Evolutionary conservation across 2,113 vertebrate species (phyloP), one percentile per base, ranked within the genome.

Genomic region (Sebastes schlegelii): DNA sequence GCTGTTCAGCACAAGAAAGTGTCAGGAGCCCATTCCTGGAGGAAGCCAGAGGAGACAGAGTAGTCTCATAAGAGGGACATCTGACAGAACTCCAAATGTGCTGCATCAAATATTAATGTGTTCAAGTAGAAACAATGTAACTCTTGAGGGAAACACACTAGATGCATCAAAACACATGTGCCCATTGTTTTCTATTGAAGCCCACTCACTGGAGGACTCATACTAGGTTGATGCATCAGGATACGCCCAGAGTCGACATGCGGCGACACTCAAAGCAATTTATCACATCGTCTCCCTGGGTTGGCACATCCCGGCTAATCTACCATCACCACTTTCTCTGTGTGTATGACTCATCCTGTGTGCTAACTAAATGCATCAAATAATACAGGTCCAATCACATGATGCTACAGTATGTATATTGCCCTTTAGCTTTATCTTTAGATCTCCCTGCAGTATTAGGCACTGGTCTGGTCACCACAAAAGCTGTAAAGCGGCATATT

Each of bases 101-200:
- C 54, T 54, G 61, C 51, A 61, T 82, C 51, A 82, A 82, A 82
- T 79, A 72, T 77, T 49, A 62, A 83, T 76, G 55, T 61, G 21
- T n/a, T 48, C 4, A n/a, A 52, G 82, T 14, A 43, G 8, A 76
- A 62, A 82, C 55, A 63, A 26, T 45, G 77, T 3, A 55, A 46
- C 58, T 79, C 61, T 55, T 52, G 46, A 77, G 77, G 67, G 40
- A 49, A 77, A 46, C 65, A 48, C 58, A 26, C 6, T 5, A 9
- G 16, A 63, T 68, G 42, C 10, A 19, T 74, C 55, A 61, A 68
- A 60, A 78, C 60, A 58, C 48, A 23, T 43, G 62, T 2, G 13
- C 19, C 11, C 6, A 60, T 42, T 13, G 77, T 72, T 26, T 49
- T 21, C 45, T 34, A 17, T 52, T n/a, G 21, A 70, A 79, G 51